phyloP scores from a whole-genome alignment of 1,140 invertebrate genomes.

The Zaprionus tsacasi region DNA sequence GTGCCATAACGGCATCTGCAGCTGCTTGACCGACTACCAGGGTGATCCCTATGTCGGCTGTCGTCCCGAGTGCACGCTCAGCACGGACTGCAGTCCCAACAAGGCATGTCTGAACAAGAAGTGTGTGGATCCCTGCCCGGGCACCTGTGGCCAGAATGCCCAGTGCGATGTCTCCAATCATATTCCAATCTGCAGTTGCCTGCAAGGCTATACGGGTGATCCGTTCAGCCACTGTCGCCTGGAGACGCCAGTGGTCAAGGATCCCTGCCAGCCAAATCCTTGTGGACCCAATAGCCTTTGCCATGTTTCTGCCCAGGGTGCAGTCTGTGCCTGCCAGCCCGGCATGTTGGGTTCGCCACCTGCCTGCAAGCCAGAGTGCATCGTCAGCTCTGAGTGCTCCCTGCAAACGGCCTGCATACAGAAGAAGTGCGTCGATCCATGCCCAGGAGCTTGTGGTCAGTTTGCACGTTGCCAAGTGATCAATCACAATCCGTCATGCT shows the following conservation, averaged over 20 bases:
- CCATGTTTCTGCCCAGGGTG: slow-evolving; percentile 89
- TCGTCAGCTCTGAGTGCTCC: slow-evolving; percentile 88
- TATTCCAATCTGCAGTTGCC: slow-evolving; percentile 90
- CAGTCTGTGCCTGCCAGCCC: slow-evolving; percentile 89
- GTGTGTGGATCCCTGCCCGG: slow-evolving; percentile 91
- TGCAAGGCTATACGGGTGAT: slow-evolving; percentile 89
- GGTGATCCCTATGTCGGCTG: slow-evolving; percentile 89
- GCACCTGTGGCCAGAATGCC: slow-evolving; percentile 90
- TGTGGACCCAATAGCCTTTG: slow-evolving; percentile 92
- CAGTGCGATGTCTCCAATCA: slow-evolving; percentile 92
- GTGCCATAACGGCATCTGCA: slow-evolving; percentile 88
- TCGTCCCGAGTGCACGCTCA: slow-evolving; percentile 93
- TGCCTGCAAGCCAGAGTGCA: slow-evolving; percentile 88
- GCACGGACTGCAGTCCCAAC: slow-evolving; percentile 90
- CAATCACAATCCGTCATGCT: slow-evolving; percentile 87
- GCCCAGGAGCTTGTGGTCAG: slow-evolving; percentile 88
- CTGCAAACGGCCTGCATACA: slow-evolving; percentile 88
- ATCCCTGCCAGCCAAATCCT: slow-evolving; percentile 90
- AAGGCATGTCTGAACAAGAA: slow-evolving; percentile 91
- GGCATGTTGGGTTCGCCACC: slow-evolving; percentile 91
- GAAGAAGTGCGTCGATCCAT: slow-evolving; percentile 89
- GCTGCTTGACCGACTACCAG: slow-evolving; percentile 87
- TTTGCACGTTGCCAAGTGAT: slow-evolving; percentile 88
- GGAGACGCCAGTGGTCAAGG: slow-evolving; percentile 61
- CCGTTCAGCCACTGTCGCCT: slow-evolving; percentile 87